These are phyloP conservation scores for Plectropomus leopardus DNA, from an alignment of 2,113 vertebrate species.

Conservation along the genomic window DNA sequence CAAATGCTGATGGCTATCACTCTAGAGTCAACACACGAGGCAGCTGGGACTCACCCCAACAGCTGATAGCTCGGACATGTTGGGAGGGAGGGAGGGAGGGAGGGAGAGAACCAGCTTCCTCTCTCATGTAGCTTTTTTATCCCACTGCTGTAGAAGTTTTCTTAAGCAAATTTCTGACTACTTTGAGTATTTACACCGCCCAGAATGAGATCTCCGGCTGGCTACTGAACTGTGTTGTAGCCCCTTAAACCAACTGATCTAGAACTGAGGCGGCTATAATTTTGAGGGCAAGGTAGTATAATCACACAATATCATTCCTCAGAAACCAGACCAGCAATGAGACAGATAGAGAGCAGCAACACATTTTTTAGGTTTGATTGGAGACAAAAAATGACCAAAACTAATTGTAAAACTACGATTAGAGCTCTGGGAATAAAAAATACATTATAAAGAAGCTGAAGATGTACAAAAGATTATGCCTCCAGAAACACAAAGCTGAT, in stretches of 20 bases:
- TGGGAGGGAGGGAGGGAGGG: constrained; percentile 61
- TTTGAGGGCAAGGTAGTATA: not conserved
- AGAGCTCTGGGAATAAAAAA: not conserved
- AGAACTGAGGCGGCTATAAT: not conserved
- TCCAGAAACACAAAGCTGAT: not conserved
- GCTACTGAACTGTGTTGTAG: not conserved
- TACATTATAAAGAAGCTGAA: not conserved
- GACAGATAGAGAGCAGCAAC: not conserved
- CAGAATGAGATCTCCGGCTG: not conserved
- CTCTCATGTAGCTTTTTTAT: constrained; percentile 30
- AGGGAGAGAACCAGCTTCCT: constrained; percentile 53
- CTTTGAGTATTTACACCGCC: not conserved
- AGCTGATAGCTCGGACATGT: constrained; percentile 81
- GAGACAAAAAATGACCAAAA: not conserved
- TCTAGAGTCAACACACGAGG: constrained; percentile 80
- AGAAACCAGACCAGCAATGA: not conserved
- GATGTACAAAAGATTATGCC: not conserved
- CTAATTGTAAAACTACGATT: not conserved
- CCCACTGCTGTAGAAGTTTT: constrained; percentile 31
- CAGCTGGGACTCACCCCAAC: constrained; percentile 81
- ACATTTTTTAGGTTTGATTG: not conserved
- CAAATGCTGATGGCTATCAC: constrained; percentile 85
- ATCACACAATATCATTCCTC: not conserved
- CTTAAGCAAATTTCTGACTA: constrained; percentile 17
- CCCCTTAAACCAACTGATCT: not conserved